Percentiles rank a stretch among this genome's conserved stretches.
Evolutionary conservation across 2,888 invertebrate species (phyloP).

Genomic region (Parnassius apollo): DNA sequence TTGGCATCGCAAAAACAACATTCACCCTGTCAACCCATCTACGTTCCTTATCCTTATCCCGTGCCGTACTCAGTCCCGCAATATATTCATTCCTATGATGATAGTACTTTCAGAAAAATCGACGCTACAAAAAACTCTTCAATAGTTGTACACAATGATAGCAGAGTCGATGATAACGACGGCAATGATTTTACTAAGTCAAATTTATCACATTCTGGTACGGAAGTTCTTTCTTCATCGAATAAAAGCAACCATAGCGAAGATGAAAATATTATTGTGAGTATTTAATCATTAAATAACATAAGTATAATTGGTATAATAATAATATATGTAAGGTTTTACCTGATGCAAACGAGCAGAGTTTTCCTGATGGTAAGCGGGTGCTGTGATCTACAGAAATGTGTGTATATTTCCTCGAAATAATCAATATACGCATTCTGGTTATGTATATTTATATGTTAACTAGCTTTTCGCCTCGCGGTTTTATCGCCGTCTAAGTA

Average conservation of each 20-base stretch:
- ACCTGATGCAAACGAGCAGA: no score
- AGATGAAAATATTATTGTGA: constrained; percentile 9
- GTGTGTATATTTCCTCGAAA: no score
- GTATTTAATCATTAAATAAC: background rate
- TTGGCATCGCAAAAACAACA: constrained; percentile 1
- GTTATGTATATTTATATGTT: no score
- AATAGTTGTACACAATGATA: background rate
- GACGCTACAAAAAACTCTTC: background rate
- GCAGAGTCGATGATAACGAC: background rate
- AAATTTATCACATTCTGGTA: constrained; percentile 3
- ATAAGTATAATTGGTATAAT: no score
- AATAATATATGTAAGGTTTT: no score
- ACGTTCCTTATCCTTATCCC: constrained; percentile 1
- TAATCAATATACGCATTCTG: no score
- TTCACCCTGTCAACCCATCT: background rate
- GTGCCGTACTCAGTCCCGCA: background rate
- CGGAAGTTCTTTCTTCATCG: background rate
- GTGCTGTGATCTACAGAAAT: no score
- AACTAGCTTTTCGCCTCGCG: no score
- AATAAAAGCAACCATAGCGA: background rate
- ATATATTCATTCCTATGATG: background rate
- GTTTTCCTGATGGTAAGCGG: no score
- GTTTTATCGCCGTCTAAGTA: no score
- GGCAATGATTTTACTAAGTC: constrained; percentile 4
- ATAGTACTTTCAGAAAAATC: background rate